Base-by-base conservation (phyloP, 2,113 vertebrate genomes). In the Pelobates fuscus region DNA sequence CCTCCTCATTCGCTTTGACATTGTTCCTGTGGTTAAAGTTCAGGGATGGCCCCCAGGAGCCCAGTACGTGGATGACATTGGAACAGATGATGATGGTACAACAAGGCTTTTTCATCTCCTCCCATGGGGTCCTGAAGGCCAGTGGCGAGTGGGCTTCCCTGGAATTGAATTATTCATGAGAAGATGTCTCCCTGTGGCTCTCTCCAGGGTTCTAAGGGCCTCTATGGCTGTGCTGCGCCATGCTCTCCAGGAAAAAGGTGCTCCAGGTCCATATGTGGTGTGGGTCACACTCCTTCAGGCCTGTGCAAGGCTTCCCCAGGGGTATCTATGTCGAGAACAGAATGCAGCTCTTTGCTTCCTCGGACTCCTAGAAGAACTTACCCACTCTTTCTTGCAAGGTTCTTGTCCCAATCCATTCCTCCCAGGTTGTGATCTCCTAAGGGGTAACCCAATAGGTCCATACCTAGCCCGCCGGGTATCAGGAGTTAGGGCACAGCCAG, bases 341-440 rank as follows among this genome's bases (percentile, higher is more conserved):
- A 78, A 82, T 17, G 71, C 77, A 0, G 80, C 80, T 3, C 66
- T 55, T 0, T 69, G 62, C 25, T 52, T 78, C 10, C 61, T 82
- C 3, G 79, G 79, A 0, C 63, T 82, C 0, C 25, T 82, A 24
- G 79, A 82, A 2, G 79, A 82, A 18, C 68, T 81, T 5, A 60
- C 59, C 0, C 44, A 26, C 37, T 60, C 43, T 26, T 32, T 82
- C 23, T 57, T 77, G 1, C 37, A 32, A 20, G 17, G 77, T 10
- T 15, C 17, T 44, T 77, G 79, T 1, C 79, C 81, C 21, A 80
- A 58, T 57, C 80, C 77, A 14, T 82, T 82, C 67, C 61, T 82
- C 1, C 79, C 77, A 0, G 55, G 66, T 11, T 82, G 81, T 44
- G 80, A 82, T 43, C 55, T 82, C 21, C 59, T 82, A 1, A 37